Evolutionary conservation across 1,140 invertebrate species (phyloP), one percentile per base, ranked within the genome.

Genomic region (Leptopilina clavipes): DNA sequence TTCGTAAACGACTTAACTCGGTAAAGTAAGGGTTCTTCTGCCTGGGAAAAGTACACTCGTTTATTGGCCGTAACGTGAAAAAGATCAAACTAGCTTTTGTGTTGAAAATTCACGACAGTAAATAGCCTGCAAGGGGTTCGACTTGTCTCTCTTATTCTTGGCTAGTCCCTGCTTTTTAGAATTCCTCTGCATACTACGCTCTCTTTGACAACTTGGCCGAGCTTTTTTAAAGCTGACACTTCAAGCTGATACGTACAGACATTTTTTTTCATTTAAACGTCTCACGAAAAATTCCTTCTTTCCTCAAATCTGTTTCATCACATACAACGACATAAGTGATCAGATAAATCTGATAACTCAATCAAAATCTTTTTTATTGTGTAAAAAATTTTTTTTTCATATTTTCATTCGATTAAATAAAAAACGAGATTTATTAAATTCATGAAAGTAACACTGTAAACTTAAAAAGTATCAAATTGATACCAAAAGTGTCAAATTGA

Each of bases 181-280:
- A 75, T 73, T 71, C 74, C 65, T 65, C 45, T 65, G 71, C 72
- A 71, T 70, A 72, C 74, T 70, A 1, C 5, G 37, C 44, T 65
- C 48, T 22, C 17, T 31, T 31, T 31, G 52, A 72, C n/a, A n/a
- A n/a, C 59, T 48, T 72, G 71, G 1, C 12, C 48, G 48, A 65
- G 48, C 76, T 74, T 74, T 74, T 74, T 74, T 76, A 76, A 79
- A 79, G 77, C 72, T 76, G 77, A 74, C 70, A 65, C 59, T 65
- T 65, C 59, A 65, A 65, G 25, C 56, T 65, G 56, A 31, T 31
- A 65, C 56, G 31, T 1, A 37, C 56, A 65, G 25, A 37, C 12
- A 65, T 37, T 65, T 31, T 65, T 65, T 25, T n/a, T n/a, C 25
- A 37, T 17, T 65, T 14, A 37, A 31, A 65, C 6, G 12, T 65